Percentiles rank a stretch among this genome's conserved stretches.
These are phyloP conservation scores for Tyto alba DNA, from an alignment of 2,113 vertebrate species.

Conservation along the genomic window DNA sequence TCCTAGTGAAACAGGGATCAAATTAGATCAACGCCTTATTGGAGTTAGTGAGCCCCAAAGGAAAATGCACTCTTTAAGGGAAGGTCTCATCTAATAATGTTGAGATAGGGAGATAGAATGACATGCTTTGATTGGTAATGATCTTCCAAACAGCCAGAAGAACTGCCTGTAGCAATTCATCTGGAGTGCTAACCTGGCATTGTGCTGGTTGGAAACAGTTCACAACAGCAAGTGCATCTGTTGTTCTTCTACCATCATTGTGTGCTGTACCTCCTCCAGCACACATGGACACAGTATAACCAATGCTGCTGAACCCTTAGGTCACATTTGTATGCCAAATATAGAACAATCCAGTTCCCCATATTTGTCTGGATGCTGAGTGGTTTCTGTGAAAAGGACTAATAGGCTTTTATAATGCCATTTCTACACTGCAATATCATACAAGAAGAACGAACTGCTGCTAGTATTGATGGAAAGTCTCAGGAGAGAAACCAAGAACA, in stretches of 20 bases:
- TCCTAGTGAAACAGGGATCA: slow-evolving; percentile 47
- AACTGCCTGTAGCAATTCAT: slow-evolving; percentile 1
- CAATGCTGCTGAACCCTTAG: not conserved
- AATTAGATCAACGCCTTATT: slow-evolving; percentile 54
- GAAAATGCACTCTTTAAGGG: slow-evolving; percentile 4
- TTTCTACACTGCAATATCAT: not conserved
- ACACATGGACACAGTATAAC: not conserved
- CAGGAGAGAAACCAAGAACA: not conserved
- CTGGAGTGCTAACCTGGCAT: not conserved
- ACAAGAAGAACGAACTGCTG: not conserved
- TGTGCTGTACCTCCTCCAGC: not conserved
- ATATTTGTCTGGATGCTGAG: not conserved
- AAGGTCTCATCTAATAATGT: not conserved
- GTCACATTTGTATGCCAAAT: not conserved
- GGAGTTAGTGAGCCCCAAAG: not conserved
- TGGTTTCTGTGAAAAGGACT: not conserved
- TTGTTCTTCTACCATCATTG: not conserved
- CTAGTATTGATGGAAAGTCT: not conserved
- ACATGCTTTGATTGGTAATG: slow-evolving; percentile 2
- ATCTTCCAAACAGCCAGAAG: not conserved
- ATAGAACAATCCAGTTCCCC: not conserved
- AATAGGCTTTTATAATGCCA: not conserved
- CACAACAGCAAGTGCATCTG: not conserved
- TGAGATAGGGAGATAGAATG: not conserved
- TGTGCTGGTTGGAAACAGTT: not conserved